These are phyloP conservation scores for Laticauda laticaudata DNA, from an alignment of 2,113 vertebrate species.

Conservation along the genomic window DNA sequence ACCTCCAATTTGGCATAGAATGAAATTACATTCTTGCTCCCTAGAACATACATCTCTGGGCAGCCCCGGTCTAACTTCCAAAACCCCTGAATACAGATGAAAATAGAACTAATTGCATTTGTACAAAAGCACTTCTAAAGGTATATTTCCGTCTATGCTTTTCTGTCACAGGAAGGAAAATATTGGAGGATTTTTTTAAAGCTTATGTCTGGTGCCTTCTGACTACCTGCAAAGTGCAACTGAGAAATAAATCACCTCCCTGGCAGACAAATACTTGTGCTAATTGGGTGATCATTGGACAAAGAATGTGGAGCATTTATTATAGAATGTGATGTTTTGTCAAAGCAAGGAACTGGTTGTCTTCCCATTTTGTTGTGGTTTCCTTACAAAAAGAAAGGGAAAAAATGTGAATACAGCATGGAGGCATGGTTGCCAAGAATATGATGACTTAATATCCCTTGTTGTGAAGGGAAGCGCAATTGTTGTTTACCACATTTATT, in stretches of 20 bases:
- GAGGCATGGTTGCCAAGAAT: slow-evolving; percentile 45
- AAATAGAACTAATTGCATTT: slow-evolving; percentile 33
- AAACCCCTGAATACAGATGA: slow-evolving; percentile 27
- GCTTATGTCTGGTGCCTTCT: slow-evolving; percentile 24
- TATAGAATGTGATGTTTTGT: slow-evolving; percentile 16
- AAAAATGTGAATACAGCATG: not conserved
- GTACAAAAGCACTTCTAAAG: not conserved
- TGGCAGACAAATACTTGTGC: slow-evolving; percentile 34
- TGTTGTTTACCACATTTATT: slow-evolving; percentile 76
- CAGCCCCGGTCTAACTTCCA: slow-evolving; percentile 19
- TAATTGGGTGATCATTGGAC: slow-evolving; percentile 45
- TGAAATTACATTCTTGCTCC: slow-evolving; percentile 33
- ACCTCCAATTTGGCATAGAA: not conserved
- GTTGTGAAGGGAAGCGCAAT: slow-evolving; percentile 66
- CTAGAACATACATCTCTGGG: slow-evolving; percentile 26
- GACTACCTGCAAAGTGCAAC: slow-evolving; percentile 34
- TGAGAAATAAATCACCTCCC: slow-evolving; percentile 43
- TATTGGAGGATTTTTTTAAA: slow-evolving; percentile 18
- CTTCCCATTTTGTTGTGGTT: slow-evolving; percentile 28
- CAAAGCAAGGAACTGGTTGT: slow-evolving; percentile 7
- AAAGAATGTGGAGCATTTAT: slow-evolving; percentile 3
- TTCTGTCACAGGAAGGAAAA: slow-evolving; percentile 16
- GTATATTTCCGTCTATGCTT: slow-evolving; percentile 11
- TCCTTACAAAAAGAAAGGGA: not conserved
- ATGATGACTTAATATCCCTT: slow-evolving; percentile 68